phyloP scores from a whole-genome alignment of 1,140 invertebrate genomes.

The Drosophila sproati region DNA sequence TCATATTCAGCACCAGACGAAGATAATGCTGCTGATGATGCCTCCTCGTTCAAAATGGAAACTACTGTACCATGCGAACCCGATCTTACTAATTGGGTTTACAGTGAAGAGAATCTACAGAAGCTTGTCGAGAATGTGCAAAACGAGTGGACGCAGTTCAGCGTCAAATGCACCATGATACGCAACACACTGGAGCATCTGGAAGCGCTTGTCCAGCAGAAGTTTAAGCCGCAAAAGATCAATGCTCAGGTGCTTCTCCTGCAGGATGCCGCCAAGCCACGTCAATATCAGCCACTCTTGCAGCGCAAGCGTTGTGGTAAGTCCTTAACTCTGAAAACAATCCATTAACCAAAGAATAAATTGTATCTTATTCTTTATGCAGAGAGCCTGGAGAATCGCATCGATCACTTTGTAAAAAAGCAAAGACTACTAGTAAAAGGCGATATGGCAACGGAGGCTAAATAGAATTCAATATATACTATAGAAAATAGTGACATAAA shows the following conservation, averaged over 20 bases:
- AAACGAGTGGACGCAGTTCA: slow-evolving; percentile 89
- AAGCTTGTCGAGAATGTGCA: slow-evolving; percentile 89
- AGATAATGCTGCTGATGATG: slow-evolving; percentile 16
- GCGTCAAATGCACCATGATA: slow-evolving; percentile 92
- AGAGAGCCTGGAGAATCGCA: slow-evolving; percentile 91
- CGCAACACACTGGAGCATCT: slow-evolving; percentile 88
- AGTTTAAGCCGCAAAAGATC: slow-evolving; percentile 57
- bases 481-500: no score
- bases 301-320: slow-evolving; percentile 90
- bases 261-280: slow-evolving; percentile 89
- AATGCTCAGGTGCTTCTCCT: slow-evolving; percentile 86
- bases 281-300: slow-evolving; percentile 90
- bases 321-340: slow-evolving; percentile 47
- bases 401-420: slow-evolving; percentile 90
- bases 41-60: not conserved
- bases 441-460: not conserved
- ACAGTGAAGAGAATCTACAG: slow-evolving; percentile 87
- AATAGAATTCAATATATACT: no score
- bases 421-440: slow-evolving; percentile 65
- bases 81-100: slow-evolving; percentile 87
- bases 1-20: not conserved
- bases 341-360: not conserved
- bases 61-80: not conserved
- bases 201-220: slow-evolving; percentile 76
- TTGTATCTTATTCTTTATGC: slow-evolving; percentile 43